These are phyloP conservation scores for Aleiodes sp. DNA, from an alignment of 1,140 invertebrate species.

Conservation along the genomic window DNA sequence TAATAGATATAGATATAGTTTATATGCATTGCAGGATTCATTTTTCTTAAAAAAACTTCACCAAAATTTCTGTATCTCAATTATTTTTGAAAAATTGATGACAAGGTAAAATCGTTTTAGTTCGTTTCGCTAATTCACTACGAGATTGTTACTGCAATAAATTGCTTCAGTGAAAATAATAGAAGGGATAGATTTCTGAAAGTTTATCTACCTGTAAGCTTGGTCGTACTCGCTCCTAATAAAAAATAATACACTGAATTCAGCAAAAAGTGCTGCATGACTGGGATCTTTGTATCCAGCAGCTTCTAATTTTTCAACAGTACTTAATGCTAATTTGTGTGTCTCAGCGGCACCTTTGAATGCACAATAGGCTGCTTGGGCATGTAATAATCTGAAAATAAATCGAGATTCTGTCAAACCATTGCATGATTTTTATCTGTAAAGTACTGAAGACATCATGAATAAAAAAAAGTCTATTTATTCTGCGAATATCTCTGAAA, in stretches of 20 bases:
- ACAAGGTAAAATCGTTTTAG: too few relatives aligned
- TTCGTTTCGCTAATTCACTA: too few relatives aligned
- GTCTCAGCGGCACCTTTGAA: conserved; percentile 77
- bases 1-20: too few relatives aligned
- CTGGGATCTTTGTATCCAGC: conserved; percentile 65
- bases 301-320: conserved; percentile 66
- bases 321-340: conserved; percentile 68
- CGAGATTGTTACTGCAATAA: too few relatives aligned
- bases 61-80: too few relatives aligned
- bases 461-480: too few relatives aligned
- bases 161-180: conserved; percentile 13
- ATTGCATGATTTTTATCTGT: background rate
- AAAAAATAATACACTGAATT: conserved; percentile 83
- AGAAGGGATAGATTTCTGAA: background rate
- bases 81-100: too few relatives aligned
- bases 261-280: conserved; percentile 78
- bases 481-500: too few relatives aligned
- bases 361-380: conserved; percentile 80
- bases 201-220: conserved; percentile 75
- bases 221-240: conserved; percentile 84
- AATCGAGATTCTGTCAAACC: too few relatives aligned
- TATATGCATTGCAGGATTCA: too few relatives aligned
- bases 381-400: conserved; percentile 84
- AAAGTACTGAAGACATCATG: too few relatives aligned
- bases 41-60: too few relatives aligned